phyloP scores from a whole-genome alignment of 2,888 invertebrate species.

The Xylophagus ater region DNA sequence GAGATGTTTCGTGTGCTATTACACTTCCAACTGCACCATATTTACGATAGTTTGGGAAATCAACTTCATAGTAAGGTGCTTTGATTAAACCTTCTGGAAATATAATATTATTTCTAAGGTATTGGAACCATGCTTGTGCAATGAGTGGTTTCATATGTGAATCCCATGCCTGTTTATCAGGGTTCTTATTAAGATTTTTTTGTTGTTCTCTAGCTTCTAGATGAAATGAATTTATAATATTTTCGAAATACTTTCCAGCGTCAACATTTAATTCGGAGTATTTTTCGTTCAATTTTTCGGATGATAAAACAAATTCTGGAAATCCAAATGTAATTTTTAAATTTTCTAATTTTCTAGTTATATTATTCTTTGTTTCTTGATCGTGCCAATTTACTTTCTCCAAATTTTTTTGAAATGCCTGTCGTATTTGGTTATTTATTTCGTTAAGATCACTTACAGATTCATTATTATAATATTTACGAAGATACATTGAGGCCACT shows the following conservation, averaged over 20 bases:
- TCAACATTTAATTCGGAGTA: background rate
- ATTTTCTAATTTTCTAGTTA: conserved; percentile 3
- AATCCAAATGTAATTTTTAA: too few relatives aligned
- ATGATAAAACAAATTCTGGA: too few relatives aligned
- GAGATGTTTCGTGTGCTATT: conserved; percentile 8
- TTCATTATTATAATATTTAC: background rate
- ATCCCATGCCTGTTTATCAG: background rate
- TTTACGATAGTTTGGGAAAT: conserved; percentile 4
- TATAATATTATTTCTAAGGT: conserved; percentile 3
- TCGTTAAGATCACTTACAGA: background rate
- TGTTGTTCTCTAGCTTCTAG: conserved; percentile 1
- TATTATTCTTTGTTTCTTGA: background rate
- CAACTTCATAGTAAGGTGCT: background rate
- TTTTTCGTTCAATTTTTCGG: too few relatives aligned
- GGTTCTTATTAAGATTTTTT: background rate
- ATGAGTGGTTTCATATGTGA: conserved; percentile 4
- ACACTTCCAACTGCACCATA: conserved; percentile 7
- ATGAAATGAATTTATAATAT: conserved; percentile 1
- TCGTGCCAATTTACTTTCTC: conserved; percentile 4
- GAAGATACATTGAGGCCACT: background rate
- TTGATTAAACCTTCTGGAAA: conserved; percentile 8
- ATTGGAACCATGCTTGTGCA: conserved; percentile 5
- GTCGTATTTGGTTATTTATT: background rate
- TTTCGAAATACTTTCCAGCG: conserved; percentile 1
- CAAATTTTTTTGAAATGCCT: background rate